Conservation (phyloP, 2,888 invertebrate genomes). For the Acronicta aceris region DNA sequence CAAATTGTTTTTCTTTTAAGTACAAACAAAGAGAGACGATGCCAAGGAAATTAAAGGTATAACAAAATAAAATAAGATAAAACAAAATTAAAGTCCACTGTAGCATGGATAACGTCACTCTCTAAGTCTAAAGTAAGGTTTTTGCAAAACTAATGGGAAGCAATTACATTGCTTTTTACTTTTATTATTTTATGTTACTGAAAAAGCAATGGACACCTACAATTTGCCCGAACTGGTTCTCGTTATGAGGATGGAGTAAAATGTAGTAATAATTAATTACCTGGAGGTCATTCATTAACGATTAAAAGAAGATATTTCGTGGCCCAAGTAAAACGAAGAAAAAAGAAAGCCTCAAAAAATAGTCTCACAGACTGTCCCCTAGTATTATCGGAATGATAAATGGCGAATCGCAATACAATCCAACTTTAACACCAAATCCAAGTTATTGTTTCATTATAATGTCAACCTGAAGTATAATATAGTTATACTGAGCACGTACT, state of each 20-base stretch:
- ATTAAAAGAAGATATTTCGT: too few relatives aligned
- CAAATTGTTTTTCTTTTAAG: constrained; percentile 76
- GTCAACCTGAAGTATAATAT: neutral
- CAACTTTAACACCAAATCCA: too few relatives aligned
- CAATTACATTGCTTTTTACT: constrained; percentile 44
- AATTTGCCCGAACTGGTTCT: too few relatives aligned
- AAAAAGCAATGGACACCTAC: neutral
- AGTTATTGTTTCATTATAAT: neutral
- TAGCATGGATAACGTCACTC: constrained; percentile 47
- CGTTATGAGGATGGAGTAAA: too few relatives aligned
- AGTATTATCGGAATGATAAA: too few relatives aligned
- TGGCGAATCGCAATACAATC: too few relatives aligned
- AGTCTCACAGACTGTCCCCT: too few relatives aligned
- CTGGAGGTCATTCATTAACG: too few relatives aligned
- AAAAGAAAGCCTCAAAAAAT: too few relatives aligned
- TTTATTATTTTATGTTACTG: constrained; percentile 11
- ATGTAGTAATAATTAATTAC: too few relatives aligned
- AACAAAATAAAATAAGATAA: constrained; percentile 72
- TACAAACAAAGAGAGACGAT: constrained; percentile 69
- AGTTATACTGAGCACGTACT: neutral
- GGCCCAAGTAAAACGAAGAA: too few relatives aligned
- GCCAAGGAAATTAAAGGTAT: constrained; percentile 71
- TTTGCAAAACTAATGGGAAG: constrained; percentile 45
- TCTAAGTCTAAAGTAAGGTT: constrained; percentile 19
- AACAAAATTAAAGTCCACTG: constrained; percentile 67